Evolutionary conservation across 2,797 vertebrate species (phyloP).

Genomic region (Phrynocephalus forsythii): DNA sequence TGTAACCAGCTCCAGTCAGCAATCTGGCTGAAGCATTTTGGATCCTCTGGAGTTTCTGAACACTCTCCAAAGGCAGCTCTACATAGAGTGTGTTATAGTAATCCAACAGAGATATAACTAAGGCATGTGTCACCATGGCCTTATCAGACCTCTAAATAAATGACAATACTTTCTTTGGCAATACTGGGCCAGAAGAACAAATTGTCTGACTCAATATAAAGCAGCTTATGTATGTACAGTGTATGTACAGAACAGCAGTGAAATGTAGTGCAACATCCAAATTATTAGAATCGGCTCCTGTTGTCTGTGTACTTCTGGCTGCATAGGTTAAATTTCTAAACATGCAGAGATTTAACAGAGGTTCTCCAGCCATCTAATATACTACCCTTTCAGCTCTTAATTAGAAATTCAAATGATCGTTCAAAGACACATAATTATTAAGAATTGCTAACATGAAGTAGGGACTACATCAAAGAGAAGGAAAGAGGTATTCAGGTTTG

Average conservation of each 20-base stretch:
- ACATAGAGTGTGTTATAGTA: too few relatives aligned
- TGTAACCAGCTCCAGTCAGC: too few relatives aligned
- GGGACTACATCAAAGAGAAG: neutral
- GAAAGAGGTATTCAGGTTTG: neutral
- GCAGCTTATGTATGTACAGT: neutral
- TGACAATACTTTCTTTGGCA: too few relatives aligned
- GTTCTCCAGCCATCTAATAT: neutral
- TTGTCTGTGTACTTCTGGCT: too few relatives aligned
- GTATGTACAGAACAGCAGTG: neutral
- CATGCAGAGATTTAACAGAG: neutral
- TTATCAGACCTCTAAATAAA: too few relatives aligned
- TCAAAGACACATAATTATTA: neutral
- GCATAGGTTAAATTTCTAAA: neutral
- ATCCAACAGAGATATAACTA: too few relatives aligned
- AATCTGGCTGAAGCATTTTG: too few relatives aligned
- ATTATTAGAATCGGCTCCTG: neutral
- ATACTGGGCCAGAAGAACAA: too few relatives aligned
- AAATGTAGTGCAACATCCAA: neutral
- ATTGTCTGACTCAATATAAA: too few relatives aligned
- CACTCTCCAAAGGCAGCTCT: too few relatives aligned
- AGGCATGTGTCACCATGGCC: too few relatives aligned
- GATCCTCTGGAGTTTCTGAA: too few relatives aligned
- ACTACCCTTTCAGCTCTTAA: neutral
- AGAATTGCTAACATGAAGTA: neutral
- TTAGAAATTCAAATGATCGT: neutral